Percentiles rank a stretch among this genome's conserved stretches.
Evolutionary conservation across 2,888 invertebrate genomes (phyloP).

Genomic region (Schizaphis graminum): DNA sequence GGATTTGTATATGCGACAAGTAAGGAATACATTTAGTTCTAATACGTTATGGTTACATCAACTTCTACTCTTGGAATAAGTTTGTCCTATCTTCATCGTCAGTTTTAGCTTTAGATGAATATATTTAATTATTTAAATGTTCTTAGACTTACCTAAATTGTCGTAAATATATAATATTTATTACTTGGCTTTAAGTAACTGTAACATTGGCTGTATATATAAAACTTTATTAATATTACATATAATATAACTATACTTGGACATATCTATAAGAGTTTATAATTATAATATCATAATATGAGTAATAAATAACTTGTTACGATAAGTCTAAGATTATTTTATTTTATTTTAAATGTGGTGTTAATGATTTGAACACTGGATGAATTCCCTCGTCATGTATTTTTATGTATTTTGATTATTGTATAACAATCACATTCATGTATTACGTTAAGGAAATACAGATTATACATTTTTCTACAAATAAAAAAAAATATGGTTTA

Average conservation of each 20-base stretch:
- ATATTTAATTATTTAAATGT: not conserved
- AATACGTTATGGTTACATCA: not conserved
- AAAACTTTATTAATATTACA: not conserved
- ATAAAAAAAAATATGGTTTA: not conserved
- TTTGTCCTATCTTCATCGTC: not conserved
- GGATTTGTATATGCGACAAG: not conserved
- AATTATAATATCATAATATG: too few relatives aligned
- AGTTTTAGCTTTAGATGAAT: not conserved
- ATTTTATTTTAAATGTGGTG: not conserved
- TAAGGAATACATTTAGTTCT: not conserved
- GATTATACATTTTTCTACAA: too few relatives aligned
- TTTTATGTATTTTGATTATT: too few relatives aligned
- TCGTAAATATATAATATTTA: not conserved
- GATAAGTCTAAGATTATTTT: not conserved
- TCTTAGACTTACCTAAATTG: not conserved
- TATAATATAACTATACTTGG: not conserved
- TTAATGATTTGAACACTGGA: too few relatives aligned
- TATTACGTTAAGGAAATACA: too few relatives aligned
- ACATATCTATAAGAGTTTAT: too few relatives aligned
- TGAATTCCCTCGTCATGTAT: too few relatives aligned
- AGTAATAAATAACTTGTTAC: not conserved
- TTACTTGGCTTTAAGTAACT: not conserved
- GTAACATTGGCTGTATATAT: not conserved
- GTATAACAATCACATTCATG: too few relatives aligned
- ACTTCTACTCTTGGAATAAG: not conserved